Evolutionary conservation across 1,140 invertebrate genomes (phyloP).

Genomic region (Papilio polytes): DNA sequence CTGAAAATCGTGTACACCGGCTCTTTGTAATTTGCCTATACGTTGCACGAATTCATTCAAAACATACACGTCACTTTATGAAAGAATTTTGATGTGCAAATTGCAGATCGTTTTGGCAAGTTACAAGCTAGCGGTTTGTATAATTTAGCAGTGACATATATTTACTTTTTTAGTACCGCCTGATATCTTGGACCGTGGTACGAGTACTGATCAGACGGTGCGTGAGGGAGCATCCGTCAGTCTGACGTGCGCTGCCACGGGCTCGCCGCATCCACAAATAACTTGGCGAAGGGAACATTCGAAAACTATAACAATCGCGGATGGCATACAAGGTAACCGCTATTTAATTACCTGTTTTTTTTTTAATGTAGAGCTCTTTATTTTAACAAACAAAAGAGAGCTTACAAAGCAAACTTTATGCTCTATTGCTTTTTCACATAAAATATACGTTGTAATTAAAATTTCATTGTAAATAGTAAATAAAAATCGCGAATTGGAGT

Average conservation of each 20-base stretch:
- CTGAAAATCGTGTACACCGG: not conserved
- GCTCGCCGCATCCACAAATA: conserved; percentile 93
- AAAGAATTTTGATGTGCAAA: not conserved
- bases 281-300: conserved; percentile 94
- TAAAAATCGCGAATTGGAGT: not conserved
- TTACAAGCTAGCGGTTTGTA: not conserved
- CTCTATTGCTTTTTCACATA: conserved; percentile 19
- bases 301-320: conserved; percentile 85
- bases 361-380: not conserved
- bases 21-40: not conserved
- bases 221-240: conserved; percentile 94
- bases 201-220: conserved; percentile 94
- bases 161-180: conserved; percentile 89
- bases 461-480: not conserved
- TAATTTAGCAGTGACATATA: conserved; percentile 5
- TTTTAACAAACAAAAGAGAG: conserved; percentile 10
- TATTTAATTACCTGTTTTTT: conserved; percentile 17
- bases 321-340: conserved; percentile 83
- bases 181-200: conserved; percentile 93
- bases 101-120: not conserved
- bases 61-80: not conserved
- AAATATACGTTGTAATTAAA: conserved; percentile 21
- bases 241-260: conserved; percentile 92
- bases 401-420: not conserved
- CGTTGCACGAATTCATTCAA: not conserved